phyloP scores from a whole-genome alignment of 2,797 vertebrate species.

The Chaunax sp. region DNA sequence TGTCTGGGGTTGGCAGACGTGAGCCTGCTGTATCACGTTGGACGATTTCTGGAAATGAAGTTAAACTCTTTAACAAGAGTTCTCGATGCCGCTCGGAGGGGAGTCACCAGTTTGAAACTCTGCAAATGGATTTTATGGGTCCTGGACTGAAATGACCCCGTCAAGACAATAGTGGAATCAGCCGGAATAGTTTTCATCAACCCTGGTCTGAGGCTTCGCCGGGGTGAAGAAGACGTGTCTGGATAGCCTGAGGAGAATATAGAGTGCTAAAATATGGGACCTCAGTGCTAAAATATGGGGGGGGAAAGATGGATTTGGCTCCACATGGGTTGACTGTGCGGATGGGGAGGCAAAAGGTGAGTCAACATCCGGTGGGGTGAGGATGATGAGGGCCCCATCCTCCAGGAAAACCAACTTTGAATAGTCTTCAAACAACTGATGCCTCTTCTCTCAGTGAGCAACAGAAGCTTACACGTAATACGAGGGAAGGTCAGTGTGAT shows the following conservation, averaged over 20 bases:
- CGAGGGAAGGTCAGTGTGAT: slow-evolving; percentile 16
- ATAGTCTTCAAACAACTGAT: neutral
- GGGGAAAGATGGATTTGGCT: neutral
- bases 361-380: neutral
- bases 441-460: slow-evolving; percentile 1
- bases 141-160: slow-evolving; percentile 9
- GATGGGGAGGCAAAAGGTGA: slow-evolving; percentile 4
- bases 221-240: too few species aligned
- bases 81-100: neutral
- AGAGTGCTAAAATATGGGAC: too few species aligned
- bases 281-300: too few species aligned
- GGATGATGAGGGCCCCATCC: neutral
- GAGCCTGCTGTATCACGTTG: neutral
- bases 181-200: slow-evolving; percentile 22
- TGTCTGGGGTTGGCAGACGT: slow-evolving; percentile 18
- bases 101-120: slow-evolving; percentile 10
- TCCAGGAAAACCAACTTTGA: neutral
- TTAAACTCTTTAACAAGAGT: slow-evolving; percentile 25
- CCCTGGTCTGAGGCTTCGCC: neutral
- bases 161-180: slow-evolving; percentile 29
- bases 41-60: slow-evolving; percentile 16
- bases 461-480: neutral
- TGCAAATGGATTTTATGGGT: slow-evolving; percentile 12
- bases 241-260: slow-evolving; percentile 15
- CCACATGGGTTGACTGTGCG: slow-evolving; percentile 6